Evolutionary conservation across 2,113 vertebrate species (phyloP).

Genomic region (Eidolon helvum): DNA sequence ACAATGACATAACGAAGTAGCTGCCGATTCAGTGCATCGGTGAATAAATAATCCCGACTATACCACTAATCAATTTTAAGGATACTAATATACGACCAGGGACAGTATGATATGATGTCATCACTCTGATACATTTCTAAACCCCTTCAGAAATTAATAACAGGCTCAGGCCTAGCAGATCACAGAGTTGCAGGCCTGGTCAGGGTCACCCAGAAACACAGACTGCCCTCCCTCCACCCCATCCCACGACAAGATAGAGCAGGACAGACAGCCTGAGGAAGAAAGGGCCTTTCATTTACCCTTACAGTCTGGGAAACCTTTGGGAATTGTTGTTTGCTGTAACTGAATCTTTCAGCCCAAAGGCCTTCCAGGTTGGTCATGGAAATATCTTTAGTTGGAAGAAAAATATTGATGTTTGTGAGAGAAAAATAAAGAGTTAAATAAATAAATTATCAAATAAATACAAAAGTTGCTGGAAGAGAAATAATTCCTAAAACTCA

Average conservation of each 20-base stretch:
- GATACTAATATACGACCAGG: neutral
- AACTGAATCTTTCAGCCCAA: slow-evolving; percentile 50
- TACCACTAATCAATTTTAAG: neutral
- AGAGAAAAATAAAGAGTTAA: neutral
- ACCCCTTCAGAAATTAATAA: neutral
- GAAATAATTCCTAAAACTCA: neutral
- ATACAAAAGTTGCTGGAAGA: neutral
- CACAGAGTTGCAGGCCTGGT: neutral
- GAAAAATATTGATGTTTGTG: slow-evolving; percentile 47
- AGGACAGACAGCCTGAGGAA: slow-evolving; percentile 17
- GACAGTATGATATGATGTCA: neutral
- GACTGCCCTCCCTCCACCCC: neutral
- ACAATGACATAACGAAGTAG: neutral
- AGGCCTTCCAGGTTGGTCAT: slow-evolving; percentile 61
- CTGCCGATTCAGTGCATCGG: rapidly evolving
- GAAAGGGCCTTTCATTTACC: slow-evolving; percentile 71
- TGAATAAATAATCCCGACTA: neutral
- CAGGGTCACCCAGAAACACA: neutral
- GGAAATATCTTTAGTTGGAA: slow-evolving; percentile 49
- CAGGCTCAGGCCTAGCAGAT: neutral
- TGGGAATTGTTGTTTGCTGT: slow-evolving; percentile 73
- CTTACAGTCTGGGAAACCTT: slow-evolving; percentile 46
- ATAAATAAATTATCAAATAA: slow-evolving; percentile 8
- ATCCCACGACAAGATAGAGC: slow-evolving; percentile 10
- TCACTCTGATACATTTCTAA: neutral